These are phyloP conservation scores for Heteronetta atricapilla DNA, from an alignment of 2,113 vertebrate genomes.

Conservation along the genomic window DNA sequence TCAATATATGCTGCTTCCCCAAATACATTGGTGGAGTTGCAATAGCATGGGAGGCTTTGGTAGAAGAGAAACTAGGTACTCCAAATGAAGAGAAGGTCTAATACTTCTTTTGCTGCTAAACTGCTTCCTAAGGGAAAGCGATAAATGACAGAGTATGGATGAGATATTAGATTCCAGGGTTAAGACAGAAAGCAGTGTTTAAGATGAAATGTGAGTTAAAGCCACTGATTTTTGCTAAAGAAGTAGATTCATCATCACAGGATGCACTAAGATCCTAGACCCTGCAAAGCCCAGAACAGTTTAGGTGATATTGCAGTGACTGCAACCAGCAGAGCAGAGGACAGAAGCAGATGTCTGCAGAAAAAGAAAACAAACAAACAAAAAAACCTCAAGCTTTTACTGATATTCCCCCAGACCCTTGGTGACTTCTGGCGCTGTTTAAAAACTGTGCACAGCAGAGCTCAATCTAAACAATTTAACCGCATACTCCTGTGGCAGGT, in stretches of 20 bases:
- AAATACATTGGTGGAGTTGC: fast-evolving
- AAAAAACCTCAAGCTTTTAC: background rate
- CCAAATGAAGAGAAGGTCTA: background rate
- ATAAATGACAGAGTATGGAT: background rate
- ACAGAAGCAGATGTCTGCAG: background rate
- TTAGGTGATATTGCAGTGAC: background rate
- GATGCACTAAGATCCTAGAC: background rate
- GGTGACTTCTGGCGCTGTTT: background rate
- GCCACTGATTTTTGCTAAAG: background rate
- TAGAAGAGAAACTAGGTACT: background rate
- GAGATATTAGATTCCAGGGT: background rate
- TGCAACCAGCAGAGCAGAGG: background rate
- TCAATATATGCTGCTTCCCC: background rate
- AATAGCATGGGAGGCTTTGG: background rate
- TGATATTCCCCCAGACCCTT: background rate
- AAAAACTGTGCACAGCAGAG: fast-evolving
- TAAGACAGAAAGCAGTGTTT: background rate
- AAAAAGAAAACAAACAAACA: background rate
- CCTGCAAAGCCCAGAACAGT: background rate
- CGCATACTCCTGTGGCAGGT: fast-evolving
- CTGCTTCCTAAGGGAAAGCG: background rate
- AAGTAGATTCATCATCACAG: background rate
- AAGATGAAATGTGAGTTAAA: background rate
- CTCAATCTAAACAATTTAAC: background rate
- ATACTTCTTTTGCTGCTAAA: background rate